Conservation (phyloP, 2,888 invertebrate genomes). For the Blastobasis adustella region DNA sequence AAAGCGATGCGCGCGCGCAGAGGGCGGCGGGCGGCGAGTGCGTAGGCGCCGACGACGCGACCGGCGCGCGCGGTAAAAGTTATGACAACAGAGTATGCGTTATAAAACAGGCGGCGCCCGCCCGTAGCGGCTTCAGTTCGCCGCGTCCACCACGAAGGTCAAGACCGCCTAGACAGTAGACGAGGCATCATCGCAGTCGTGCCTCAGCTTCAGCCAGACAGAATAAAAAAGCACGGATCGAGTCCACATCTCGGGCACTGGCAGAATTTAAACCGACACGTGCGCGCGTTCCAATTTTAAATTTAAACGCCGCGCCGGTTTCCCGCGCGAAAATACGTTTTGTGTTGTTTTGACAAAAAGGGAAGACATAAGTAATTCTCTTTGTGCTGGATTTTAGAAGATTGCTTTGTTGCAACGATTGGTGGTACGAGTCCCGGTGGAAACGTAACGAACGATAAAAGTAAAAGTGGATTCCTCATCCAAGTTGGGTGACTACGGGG, state of each 20-base stretch:
- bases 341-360: conserved; percentile 17
- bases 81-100: conserved; percentile 65
- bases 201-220: not conserved
- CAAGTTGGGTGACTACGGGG: conserved; percentile 23
- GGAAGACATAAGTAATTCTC: not conserved
- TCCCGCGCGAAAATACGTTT: conserved; percentile 23
- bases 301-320: conserved; percentile 27
- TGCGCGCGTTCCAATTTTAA: conserved; percentile 44
- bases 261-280: conserved; percentile 9
- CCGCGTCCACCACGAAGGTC: conserved; percentile 57
- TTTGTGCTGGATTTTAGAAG: conserved; percentile 1
- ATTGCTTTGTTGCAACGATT: not conserved
- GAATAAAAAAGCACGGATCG: conserved; percentile 11
- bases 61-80: conserved; percentile 47
- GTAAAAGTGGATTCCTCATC: not conserved
- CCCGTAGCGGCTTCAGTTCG: conserved; percentile 64
- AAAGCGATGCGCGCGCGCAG: too few relatives aligned
- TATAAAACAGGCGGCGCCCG: conserved; percentile 61
- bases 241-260: conserved; percentile 10
- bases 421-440: conserved; percentile 1
- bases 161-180: conserved; percentile 32
- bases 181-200: too few relatives aligned
- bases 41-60: not conserved
- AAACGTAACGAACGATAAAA: not conserved
- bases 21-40: not conserved